Evolutionary conservation across 2,113 vertebrate genomes (phyloP).

Genomic region (Puntigrus tetrazona): DNA sequence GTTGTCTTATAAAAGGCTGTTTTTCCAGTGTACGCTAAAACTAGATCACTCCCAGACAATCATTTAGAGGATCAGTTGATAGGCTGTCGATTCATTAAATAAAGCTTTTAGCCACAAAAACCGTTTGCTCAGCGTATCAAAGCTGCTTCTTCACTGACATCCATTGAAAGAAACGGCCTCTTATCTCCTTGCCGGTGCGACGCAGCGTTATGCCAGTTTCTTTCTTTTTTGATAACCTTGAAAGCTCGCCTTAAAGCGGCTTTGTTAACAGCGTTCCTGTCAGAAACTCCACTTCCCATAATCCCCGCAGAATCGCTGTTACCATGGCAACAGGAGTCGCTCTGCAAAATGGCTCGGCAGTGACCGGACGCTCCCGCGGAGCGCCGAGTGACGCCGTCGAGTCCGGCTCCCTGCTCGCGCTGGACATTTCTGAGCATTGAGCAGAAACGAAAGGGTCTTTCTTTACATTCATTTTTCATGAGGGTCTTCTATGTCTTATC

Average conservation of each 20-base stretch:
- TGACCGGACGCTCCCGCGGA: not conserved
- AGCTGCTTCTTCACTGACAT: not conserved
- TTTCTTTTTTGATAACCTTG: not conserved
- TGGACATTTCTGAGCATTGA: not conserved
- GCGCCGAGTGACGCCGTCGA: not conserved
- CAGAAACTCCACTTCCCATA: constrained; percentile 13
- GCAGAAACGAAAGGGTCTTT: not conserved
- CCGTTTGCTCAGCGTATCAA: not conserved
- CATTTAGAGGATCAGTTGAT: not conserved
- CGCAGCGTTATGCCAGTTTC: not conserved
- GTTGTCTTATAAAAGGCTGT: not conserved
- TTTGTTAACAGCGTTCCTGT: not conserved
- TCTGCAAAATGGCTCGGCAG: not conserved
- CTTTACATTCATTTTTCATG: not conserved
- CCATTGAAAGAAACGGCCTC: not conserved
- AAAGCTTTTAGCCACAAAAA: not conserved
- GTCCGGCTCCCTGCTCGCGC: not conserved
- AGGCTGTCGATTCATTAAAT: not conserved
- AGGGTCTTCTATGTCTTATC: not conserved
- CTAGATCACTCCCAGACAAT: not conserved
- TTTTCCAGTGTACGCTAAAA: not conserved
- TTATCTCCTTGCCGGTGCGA: not conserved
- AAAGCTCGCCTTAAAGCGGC: not conserved
- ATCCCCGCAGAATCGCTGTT: constrained; percentile 9
- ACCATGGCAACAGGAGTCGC: not conserved